Percentiles rank a stretch among this genome's conserved stretches.
phyloP scores from a whole-genome alignment of 2,797 vertebrate genomes.

The Bufotes viridis region DNA sequence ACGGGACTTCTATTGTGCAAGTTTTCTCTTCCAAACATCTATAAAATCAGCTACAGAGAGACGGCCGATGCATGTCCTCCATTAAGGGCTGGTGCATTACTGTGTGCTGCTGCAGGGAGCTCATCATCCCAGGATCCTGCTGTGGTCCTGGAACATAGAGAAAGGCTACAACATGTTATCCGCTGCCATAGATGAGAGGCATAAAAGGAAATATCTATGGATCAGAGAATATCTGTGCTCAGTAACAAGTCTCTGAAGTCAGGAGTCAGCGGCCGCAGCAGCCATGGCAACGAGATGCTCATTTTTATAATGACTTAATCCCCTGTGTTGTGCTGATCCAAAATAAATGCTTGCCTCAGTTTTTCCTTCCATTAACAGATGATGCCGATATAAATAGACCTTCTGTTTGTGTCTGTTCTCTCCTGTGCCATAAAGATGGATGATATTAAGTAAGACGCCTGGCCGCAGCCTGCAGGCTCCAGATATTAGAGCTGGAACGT shows the following conservation, averaged over 20 bases:
- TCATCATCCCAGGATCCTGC: not conserved
- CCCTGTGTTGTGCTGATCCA: not conserved
- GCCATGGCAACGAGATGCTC: not conserved
- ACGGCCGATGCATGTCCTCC: no score
- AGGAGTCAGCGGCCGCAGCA: not conserved
- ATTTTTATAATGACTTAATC: constrained; percentile 51
- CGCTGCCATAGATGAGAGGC: not conserved
- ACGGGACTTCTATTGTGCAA: not conserved
- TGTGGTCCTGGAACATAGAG: not conserved
- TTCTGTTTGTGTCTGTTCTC: constrained; percentile 18
- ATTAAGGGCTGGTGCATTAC: not conserved
- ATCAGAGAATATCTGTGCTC: constrained; percentile 10
- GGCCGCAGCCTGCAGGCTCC: constrained; percentile 52
- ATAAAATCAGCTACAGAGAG: not conserved
- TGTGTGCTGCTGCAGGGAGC: not conserved
- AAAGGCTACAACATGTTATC: not conserved
- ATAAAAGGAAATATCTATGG: constrained; percentile 14
- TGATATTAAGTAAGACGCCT: constrained; percentile 26
- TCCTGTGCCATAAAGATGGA: not conserved
- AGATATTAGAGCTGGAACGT: constrained; percentile 24
- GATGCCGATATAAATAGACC: not conserved
- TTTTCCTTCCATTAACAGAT: constrained; percentile 61
- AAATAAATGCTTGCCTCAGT: not conserved
- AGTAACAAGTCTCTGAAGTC: constrained; percentile 28
- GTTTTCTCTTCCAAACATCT: not conserved